These are phyloP conservation scores for Catocala sponsa DNA, from an alignment of 2,888 invertebrate genomes.

Conservation along the genomic window DNA sequence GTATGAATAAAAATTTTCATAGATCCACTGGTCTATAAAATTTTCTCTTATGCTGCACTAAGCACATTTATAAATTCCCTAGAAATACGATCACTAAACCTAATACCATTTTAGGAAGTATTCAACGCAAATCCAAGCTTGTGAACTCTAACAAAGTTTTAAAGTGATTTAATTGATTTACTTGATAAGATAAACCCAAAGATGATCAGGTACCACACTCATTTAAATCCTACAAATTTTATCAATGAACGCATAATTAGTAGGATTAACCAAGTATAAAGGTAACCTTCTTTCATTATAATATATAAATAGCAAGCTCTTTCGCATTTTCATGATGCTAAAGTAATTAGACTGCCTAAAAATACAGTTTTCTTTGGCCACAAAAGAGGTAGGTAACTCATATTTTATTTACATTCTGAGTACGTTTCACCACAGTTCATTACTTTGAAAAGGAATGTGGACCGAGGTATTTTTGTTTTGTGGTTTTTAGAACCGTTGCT, in stretches of 20 bases:
- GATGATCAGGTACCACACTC: too few relatives aligned
- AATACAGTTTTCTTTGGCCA: constrained; percentile 25
- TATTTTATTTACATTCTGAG: constrained; percentile 44
- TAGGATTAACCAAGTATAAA: constrained; percentile 2
- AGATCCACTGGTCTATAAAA: too few relatives aligned
- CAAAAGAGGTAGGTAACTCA: constrained; percentile 30
- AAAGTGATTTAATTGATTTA: too few relatives aligned
- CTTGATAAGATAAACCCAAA: too few relatives aligned
- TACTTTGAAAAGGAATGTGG: constrained; percentile 37
- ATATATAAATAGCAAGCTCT: constrained; percentile 29
- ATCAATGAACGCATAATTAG: neutral
- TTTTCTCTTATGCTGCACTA: too few relatives aligned
- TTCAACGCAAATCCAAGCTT: neutral
- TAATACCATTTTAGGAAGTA: neutral
- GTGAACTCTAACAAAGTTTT: too few relatives aligned
- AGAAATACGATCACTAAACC: too few relatives aligned
- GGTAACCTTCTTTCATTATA: constrained; percentile 10
- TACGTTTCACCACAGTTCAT: constrained; percentile 41
- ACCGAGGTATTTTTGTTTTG: constrained; percentile 22
- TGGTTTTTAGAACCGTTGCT: neutral
- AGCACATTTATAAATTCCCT: too few relatives aligned
- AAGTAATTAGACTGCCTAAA: constrained; percentile 27
- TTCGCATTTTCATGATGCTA: constrained; percentile 21
- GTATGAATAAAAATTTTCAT: too few relatives aligned
- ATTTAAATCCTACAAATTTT: too few relatives aligned